Conservation (phyloP, 2,797 vertebrate genomes). For the Centroberyx gerrardi region DNA sequence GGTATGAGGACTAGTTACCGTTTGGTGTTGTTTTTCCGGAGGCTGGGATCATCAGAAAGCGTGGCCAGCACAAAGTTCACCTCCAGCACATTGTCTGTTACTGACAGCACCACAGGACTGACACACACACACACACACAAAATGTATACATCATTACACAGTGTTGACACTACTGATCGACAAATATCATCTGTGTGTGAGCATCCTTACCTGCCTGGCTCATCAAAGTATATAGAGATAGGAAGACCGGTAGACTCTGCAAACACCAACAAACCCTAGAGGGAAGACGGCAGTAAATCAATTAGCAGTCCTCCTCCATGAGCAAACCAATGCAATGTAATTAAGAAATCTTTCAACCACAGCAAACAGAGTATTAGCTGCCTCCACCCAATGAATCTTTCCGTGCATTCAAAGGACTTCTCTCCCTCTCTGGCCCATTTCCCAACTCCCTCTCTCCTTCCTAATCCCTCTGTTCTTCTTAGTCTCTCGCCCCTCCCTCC, state of each 20-base stretch:
- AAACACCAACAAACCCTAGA: conserved; percentile 90
- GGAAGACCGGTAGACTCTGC: conserved; percentile 92
- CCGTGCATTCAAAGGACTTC: neutral
- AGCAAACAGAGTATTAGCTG: neutral
- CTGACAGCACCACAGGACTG: conserved; percentile 91
- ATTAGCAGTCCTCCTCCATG: neutral
- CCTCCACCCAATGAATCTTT: neutral
- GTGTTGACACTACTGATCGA: neutral
- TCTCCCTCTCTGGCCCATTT: neutral
- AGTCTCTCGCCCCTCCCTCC: neutral
- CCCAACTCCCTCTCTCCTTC: neutral
- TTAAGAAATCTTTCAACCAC: neutral
- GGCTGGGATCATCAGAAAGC: conserved; percentile 83
- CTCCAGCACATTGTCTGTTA: conserved; percentile 90
- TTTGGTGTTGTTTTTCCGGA: conserved; percentile 66
- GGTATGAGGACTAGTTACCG: conserved; percentile 64
- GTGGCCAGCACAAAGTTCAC: conserved; percentile 95
- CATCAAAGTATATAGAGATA: conserved; percentile 89
- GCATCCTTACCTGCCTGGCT: conserved; percentile 88
- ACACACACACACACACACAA: conserved; percentile 29
- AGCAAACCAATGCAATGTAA: neutral
- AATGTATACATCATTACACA: conserved; percentile 17
- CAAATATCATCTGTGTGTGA: neutral
- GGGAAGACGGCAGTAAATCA: conserved; percentile 9
- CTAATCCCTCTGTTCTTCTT: neutral